Conservation (phyloP, 64 coral and sea anemone genomes). For the Montipora foliosa region DNA sequence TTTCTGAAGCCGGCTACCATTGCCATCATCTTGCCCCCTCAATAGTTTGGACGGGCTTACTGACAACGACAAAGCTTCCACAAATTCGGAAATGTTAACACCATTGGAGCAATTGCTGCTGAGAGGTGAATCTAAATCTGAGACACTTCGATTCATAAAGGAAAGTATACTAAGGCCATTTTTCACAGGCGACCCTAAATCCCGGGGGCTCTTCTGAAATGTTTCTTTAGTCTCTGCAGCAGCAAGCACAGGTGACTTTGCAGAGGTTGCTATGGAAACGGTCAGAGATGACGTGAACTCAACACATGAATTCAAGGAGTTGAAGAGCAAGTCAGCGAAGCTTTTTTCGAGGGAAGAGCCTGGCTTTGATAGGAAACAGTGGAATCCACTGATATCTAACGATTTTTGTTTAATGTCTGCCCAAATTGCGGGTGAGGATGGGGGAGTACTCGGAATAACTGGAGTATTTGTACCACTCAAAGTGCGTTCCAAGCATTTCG, state of each 20-base stretch:
- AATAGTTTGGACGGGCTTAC: not conserved
- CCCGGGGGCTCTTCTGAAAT: constrained; percentile 51
- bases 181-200: constrained; percentile 48
- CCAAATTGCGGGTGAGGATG: constrained; percentile 12
- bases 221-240: constrained; percentile 33
- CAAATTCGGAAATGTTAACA: constrained; percentile 24
- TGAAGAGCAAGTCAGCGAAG: constrained; percentile 69
- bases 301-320: constrained; percentile 62
- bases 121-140: not conserved
- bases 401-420: constrained; percentile 2
- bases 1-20: not conserved
- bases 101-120: not conserved
- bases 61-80: constrained; percentile 27
- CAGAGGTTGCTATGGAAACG: constrained; percentile 59
- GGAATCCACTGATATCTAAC: constrained; percentile 8
- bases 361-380: not conserved
- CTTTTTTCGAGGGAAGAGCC: constrained; percentile 3
- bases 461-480: constrained; percentile 30
- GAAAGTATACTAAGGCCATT: constrained; percentile 13
- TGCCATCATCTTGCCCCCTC: not conserved
- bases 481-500: constrained; percentile 45
- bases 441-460: constrained; percentile 59
- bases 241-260: constrained; percentile 14
- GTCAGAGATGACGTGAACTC: constrained; percentile 64
- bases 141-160: constrained; percentile 3